Percentiles rank a stretch among this genome's conserved stretches.
Evolutionary conservation across 1,140 invertebrate genomes (phyloP).

Genomic region (Reticulitermes speratus): DNA sequence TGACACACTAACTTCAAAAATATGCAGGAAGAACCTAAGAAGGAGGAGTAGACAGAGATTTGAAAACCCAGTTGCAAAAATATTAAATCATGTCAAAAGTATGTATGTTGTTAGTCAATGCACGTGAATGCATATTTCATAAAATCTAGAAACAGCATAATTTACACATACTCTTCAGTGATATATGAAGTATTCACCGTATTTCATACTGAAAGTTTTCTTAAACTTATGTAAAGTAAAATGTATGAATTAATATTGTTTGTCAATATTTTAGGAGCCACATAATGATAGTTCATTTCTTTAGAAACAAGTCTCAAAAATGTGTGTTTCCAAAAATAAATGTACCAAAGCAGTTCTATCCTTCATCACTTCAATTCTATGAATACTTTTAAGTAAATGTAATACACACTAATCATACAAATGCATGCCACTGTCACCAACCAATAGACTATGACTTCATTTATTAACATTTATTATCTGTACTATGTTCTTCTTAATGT

Average conservation of each 20-base stretch:
- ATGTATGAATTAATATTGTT: not conserved
- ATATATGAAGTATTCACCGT: too few relatives aligned
- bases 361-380: not conserved
- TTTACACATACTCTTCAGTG: not conserved
- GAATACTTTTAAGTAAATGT: not conserved
- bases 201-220: too few relatives aligned
- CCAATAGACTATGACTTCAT: slow-evolving; percentile 7
- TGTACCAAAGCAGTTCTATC: not conserved
- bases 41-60: too few relatives aligned
- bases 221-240: too few relatives aligned
- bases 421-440: not conserved
- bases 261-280: not conserved
- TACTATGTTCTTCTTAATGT: not conserved
- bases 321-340: too few relatives aligned
- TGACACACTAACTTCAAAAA: too few relatives aligned
- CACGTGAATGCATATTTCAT: not conserved
- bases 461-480: slow-evolving; percentile 14
- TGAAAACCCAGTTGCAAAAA: too few relatives aligned
- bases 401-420: not conserved
- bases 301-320: too few relatives aligned
- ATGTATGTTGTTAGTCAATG: not conserved
- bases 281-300: too few relatives aligned
- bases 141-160: not conserved
- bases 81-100: too few relatives aligned
- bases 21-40: too few relatives aligned